Evolutionary conservation across 2,797 vertebrate species (phyloP).

Genomic region (Aselliscus stoliczkanus): DNA sequence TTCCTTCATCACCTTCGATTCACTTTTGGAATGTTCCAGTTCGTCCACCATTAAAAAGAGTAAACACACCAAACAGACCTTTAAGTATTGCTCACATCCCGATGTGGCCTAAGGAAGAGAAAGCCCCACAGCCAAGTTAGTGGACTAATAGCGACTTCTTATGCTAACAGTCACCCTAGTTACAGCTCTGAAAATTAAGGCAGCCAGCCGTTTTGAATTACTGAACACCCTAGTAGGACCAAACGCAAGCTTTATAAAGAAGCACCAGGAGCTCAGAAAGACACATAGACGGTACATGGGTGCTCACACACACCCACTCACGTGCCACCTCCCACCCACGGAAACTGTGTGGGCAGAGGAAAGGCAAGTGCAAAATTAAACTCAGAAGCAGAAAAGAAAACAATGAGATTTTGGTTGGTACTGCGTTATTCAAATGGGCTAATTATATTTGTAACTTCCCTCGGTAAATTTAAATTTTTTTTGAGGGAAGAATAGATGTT

Average conservation of each 20-base stretch:
- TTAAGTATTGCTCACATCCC: constrained; percentile 43
- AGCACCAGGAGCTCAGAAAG: neutral
- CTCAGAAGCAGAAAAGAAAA: neutral
- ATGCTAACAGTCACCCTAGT: neutral
- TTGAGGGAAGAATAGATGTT: neutral
- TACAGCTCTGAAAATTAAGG: neutral
- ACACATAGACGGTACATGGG: accelerated
- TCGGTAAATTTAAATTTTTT: neutral
- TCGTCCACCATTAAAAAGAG: constrained; percentile 39
- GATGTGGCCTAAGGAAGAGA: neutral
- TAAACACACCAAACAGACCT: constrained; percentile 38
- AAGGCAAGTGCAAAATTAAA: neutral
- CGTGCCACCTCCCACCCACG: no score
- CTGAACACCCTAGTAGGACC: neutral
- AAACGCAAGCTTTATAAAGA: neutral
- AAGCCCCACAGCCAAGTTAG: neutral
- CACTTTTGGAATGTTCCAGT: neutral
- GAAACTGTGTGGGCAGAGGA: neutral
- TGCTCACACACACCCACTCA: no score
- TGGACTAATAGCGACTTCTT: neutral
- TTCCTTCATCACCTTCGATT: constrained; percentile 64
- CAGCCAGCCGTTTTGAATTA: neutral
- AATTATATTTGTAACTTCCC: neutral
- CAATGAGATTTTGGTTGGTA: neutral
- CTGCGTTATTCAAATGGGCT: neutral